Evolutionary conservation across 2,888 invertebrate genomes (phyloP).

Genomic region (Polia nebulosa): DNA sequence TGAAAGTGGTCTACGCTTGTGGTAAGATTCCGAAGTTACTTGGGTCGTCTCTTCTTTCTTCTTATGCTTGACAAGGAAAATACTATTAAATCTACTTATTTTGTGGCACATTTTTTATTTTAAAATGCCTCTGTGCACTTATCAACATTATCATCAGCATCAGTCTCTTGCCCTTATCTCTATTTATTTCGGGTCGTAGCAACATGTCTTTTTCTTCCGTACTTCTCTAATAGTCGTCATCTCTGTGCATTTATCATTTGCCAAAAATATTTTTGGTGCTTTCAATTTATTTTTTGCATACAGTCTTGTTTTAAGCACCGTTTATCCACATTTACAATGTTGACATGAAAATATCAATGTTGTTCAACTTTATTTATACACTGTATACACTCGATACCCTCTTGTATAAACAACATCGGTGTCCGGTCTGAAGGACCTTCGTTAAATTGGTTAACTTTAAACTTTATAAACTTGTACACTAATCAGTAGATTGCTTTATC

Average conservation of each 20-base stretch:
- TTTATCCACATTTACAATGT: background rate
- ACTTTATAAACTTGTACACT: constrained; percentile 17
- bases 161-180: no score
- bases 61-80: no score
- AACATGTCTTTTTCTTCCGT: no score
- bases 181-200: no score
- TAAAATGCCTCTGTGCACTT: background rate
- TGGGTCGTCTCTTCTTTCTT: background rate
- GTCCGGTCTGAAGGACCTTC: constrained; percentile 1
- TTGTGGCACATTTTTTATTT: background rate
- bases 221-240: no score
- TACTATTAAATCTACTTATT: no score
- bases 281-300: constrained; percentile 3
- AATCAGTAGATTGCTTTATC: constrained; percentile 42
- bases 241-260: no score
- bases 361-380: background rate
- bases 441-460: constrained; percentile 28
- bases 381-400: background rate
- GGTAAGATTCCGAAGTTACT: constrained; percentile 91
- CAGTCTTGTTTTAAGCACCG: background rate
- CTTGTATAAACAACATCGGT: background rate
- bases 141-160: no score
- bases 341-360: background rate
- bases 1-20: constrained; percentile 96
- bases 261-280: background rate